phyloP scores from a whole-genome alignment of 1,140 invertebrate species.

The Cardiocondyla obscurior region DNA sequence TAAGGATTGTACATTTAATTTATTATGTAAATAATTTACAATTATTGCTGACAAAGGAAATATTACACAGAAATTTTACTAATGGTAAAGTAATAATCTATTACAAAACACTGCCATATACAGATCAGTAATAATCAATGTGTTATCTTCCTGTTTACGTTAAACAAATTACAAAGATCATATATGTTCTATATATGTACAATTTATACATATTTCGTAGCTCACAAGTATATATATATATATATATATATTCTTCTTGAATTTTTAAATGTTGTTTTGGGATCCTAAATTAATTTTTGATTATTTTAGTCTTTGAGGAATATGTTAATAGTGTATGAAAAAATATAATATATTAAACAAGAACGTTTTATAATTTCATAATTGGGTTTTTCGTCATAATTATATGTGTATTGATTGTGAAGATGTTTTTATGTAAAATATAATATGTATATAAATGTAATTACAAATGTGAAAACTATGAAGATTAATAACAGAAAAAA shows the following conservation, averaged over 20 bases:
- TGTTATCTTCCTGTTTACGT: background rate
- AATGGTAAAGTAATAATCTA: background rate
- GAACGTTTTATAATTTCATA: background rate
- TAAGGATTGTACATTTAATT: background rate
- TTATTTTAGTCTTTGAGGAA: constrained; percentile 19
- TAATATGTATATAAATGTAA: background rate
- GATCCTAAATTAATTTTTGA: background rate
- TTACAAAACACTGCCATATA: constrained; percentile 1
- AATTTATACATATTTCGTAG: background rate
- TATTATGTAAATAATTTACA: background rate
- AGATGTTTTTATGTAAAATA: background rate
- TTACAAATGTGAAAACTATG: background rate
- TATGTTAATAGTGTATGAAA: background rate
- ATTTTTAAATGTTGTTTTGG: background rate
- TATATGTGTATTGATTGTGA: background rate
- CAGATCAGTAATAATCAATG: background rate
- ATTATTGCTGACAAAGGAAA: background rate
- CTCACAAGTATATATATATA: background rate
- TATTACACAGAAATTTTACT: constrained; percentile 10
- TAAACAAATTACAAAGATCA: background rate
- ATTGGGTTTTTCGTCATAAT: background rate
- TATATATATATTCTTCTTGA: background rate
- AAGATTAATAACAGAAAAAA: background rate
- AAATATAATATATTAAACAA: background rate
- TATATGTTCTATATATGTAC: constrained; percentile 4